phyloP scores from a whole-genome alignment of 2,888 invertebrate species.

The Limulus polyphemus region DNA sequence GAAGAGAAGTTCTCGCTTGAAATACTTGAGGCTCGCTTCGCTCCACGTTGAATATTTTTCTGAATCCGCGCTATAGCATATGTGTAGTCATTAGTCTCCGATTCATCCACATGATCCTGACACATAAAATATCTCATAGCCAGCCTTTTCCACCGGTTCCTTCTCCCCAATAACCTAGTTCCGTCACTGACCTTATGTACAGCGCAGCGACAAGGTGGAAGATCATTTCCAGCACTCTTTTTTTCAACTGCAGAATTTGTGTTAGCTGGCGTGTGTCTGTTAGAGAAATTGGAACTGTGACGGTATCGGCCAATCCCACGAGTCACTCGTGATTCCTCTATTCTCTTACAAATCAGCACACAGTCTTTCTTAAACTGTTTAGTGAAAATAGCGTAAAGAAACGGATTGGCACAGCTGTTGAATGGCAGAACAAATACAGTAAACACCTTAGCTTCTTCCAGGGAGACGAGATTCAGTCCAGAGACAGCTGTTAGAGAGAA shows the following conservation, averaged over 20 bases:
- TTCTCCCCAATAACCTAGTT: not conserved
- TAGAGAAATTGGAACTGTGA: conserved; percentile 75
- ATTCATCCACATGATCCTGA: conserved; percentile 11
- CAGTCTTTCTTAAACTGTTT: conserved; percentile 97
- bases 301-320: conserved; percentile 72
- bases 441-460: conserved; percentile 86
- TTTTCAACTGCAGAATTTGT: conserved; percentile 70
- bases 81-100: conserved; percentile 48
- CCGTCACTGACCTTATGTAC: conserved; percentile 6
- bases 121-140: conserved; percentile 21
- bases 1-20: conserved; percentile 74
- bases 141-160: conserved; percentile 18
- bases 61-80: conserved; percentile 60
- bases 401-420: conserved; percentile 95
- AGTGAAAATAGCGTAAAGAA: conserved; percentile 91
- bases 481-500: conserved; percentile 87
- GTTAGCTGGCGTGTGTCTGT: conserved; percentile 72
- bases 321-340: conserved; percentile 84
- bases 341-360: conserved; percentile 85
- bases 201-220: conserved; percentile 2
- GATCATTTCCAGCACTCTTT: conserved; percentile 36
- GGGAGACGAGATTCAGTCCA: conserved; percentile 73
- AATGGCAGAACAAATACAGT: conserved; percentile 91
- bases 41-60: conserved; percentile 41
- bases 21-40: conserved; percentile 53